These are phyloP conservation scores for Halisarca cf. caerulea DNA, from an alignment of 37 sponge, comb jelly and placozoan species.

Conservation along the genomic window DNA sequence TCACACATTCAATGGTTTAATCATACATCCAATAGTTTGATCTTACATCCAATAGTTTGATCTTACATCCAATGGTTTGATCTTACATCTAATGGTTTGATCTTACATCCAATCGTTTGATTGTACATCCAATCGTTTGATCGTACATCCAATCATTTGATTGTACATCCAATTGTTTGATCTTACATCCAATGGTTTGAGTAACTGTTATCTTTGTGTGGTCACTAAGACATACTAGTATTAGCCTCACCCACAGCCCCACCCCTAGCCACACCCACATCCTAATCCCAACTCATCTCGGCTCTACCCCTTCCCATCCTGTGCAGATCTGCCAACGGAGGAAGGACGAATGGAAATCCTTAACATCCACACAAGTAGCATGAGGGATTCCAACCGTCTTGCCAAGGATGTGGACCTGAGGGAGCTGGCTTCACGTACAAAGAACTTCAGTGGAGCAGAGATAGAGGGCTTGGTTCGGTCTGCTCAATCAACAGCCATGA, in stretches of 20 bases:
- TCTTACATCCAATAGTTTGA: no score
- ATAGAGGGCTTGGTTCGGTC: slow-evolving; percentile 93
- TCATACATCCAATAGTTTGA: no score
- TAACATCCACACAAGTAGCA: slow-evolving; percentile 86
- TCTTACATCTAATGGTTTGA: no score
- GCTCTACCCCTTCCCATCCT: not conserved
- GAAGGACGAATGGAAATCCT: slow-evolving; percentile 92
- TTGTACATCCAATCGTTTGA: no score
- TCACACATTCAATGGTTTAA: no score
- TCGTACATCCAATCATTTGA: no score
- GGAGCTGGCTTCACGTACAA: slow-evolving; percentile 69
- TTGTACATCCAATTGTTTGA: no score
- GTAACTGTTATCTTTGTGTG: not conserved
- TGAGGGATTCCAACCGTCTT: slow-evolving; percentile 65
- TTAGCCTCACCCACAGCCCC: not conserved
- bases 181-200: no score
- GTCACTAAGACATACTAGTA: not conserved
- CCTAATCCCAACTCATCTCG: not conserved
- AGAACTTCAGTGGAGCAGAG: slow-evolving; percentile 99
- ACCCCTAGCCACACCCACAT: no score
- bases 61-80: no score
- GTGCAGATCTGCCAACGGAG: slow-evolving; percentile 86
- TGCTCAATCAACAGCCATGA: slow-evolving; percentile 91
- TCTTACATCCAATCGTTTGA: no score
- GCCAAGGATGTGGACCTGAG: slow-evolving; percentile 70